Conservation (phyloP, 2,113 vertebrate genomes). For the Lophotis ruficrista region DNA sequence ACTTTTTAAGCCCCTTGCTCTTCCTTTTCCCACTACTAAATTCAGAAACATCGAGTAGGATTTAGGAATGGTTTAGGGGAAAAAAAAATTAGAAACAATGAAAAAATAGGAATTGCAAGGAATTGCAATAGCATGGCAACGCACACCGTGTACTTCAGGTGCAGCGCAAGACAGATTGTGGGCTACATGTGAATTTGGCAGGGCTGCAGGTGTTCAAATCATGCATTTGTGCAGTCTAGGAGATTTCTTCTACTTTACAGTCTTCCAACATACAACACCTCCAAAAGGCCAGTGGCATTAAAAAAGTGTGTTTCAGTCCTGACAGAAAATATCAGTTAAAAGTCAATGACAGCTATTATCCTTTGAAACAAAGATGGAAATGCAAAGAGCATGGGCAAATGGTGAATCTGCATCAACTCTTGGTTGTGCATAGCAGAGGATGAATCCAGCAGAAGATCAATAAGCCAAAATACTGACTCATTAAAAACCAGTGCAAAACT, state of each 20-base stretch:
- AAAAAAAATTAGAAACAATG: background rate
- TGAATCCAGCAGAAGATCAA: background rate
- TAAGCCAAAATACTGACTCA: background rate
- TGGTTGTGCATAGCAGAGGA: background rate
- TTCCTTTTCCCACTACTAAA: background rate
- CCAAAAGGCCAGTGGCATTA: background rate
- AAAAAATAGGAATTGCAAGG: background rate
- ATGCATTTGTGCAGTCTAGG: background rate
- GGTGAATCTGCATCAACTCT: background rate
- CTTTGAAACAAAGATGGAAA: background rate
- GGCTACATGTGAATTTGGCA: background rate
- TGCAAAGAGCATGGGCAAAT: background rate
- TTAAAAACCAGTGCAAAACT: background rate
- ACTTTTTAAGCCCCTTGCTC: background rate
- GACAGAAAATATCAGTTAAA: background rate
- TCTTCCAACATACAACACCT: background rate
- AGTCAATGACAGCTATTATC: background rate
- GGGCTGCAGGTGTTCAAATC: background rate
- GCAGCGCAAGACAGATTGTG: background rate
- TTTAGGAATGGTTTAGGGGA: background rate
- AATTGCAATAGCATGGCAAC: background rate
- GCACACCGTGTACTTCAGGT: background rate
- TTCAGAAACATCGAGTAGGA: background rate
- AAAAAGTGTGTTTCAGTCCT: background rate
- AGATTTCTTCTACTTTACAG: background rate